Conservation (phyloP, 2,888 invertebrate species). For the Bembecia ichneumoniformis region DNA sequence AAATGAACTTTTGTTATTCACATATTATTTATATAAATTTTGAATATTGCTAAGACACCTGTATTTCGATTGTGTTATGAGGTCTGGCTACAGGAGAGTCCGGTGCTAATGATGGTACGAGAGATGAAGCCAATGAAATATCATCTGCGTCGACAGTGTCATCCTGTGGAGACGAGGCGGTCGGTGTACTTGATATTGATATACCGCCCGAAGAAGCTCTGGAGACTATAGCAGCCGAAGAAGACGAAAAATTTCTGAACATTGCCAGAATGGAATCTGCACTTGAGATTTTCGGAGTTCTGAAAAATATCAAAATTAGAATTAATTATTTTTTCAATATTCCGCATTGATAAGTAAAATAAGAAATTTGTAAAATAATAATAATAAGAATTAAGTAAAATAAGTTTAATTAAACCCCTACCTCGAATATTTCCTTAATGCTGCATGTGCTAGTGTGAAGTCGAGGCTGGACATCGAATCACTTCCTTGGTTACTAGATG, state of each 20-base stretch:
- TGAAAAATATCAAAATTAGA: slow-evolving; percentile 11
- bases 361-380: neutral
- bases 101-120: slow-evolving; percentile 67
- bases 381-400: neutral
- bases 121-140: slow-evolving; percentile 79
- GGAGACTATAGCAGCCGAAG: slow-evolving; percentile 72
- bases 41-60: slow-evolving; percentile 27
- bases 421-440: slow-evolving; percentile 72
- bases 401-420: slow-evolving; percentile 10
- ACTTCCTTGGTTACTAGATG: slow-evolving; percentile 82
- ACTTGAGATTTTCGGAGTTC: slow-evolving; percentile 78
- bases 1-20: neutral
- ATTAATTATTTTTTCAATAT: neutral
- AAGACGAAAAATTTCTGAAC: slow-evolving; percentile 82
- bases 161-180: slow-evolving; percentile 82
- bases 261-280: slow-evolving; percentile 86
- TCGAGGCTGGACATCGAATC: slow-evolving; percentile 84
- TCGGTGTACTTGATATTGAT: slow-evolving; percentile 80
- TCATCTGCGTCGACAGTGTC: slow-evolving; percentile 80
- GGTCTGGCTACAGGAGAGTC: slow-evolving; percentile 74
- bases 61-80: slow-evolving; percentile 62
- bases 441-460: slow-evolving; percentile 73
- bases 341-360: neutral
- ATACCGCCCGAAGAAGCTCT: slow-evolving; percentile 75
- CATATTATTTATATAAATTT: neutral